Evolutionary conservation across 2,888 invertebrate species (phyloP).

Genomic region (Nomada lathburiana): DNA sequence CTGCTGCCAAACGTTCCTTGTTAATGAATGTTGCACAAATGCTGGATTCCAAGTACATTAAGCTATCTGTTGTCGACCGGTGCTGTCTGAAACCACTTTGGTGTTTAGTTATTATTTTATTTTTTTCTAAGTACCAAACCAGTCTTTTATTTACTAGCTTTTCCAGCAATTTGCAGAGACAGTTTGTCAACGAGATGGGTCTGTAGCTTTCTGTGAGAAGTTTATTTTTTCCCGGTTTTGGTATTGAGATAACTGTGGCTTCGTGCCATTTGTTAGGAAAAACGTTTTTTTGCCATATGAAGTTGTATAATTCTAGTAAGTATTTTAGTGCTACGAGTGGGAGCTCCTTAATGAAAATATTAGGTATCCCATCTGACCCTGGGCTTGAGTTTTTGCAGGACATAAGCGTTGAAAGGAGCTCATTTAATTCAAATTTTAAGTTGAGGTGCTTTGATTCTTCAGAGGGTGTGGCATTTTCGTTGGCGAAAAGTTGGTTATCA

Average conservation of each 20-base stretch:
- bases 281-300: slow-evolving; percentile 22
- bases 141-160: no score
- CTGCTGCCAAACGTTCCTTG: background rate
- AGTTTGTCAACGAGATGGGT: slow-evolving; percentile 5
- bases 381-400: slow-evolving; percentile 41
- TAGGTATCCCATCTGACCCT: slow-evolving; percentile 60
- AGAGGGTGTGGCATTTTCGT: no score
- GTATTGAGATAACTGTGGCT: slow-evolving; percentile 49
- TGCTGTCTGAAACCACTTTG: slow-evolving; percentile 19
- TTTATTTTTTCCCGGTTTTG: slow-evolving; percentile 43
- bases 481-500: no score
- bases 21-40: slow-evolving; percentile 21
- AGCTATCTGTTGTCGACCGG: background rate
- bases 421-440: background rate
- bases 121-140: slow-evolving; percentile 11
- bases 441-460: background rate
- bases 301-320: slow-evolving; percentile 36
- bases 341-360: slow-evolving; percentile 38
- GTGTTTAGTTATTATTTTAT: background rate
- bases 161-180: no score
- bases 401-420: background rate
- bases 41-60: background rate
- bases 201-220: slow-evolving; percentile 35
- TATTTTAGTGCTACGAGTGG: slow-evolving; percentile 1
- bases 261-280: slow-evolving; percentile 42